Evolutionary conservation across 2,113 vertebrate species (phyloP), one percentile per base, ranked within the genome.

Genomic region (Sprattus sprattus): DNA sequence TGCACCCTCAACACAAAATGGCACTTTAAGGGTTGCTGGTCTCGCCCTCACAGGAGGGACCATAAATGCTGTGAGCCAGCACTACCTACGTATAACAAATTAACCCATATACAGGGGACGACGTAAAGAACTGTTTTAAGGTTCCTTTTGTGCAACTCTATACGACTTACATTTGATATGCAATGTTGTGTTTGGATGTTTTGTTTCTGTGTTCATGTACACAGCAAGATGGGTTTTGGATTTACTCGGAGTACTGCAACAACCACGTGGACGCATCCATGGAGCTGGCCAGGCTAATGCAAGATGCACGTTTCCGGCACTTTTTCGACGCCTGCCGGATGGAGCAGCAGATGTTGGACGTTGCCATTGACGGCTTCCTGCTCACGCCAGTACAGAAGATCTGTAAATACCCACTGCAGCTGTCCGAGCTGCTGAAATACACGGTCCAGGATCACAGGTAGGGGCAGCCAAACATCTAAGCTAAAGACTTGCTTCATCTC

Each of bases 141-240:
- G 54, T 22, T 57, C 54, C 1, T 6, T 57, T 57, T 57, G 54
- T 57, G 54, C 3, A 20, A n/a, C n/a, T n/a, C n/a, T 57, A 22
- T 22, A 16, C n/a, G 49, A 13, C 13, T 13, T 39, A 85, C 86
- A n/a, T 52, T 16, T 52, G 6, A 22, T 6, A 1, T 84, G 50
- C 83, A 6, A 18, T 57, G 54, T 57, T 57, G 4, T 7, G 22
- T 7, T 5, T 60, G 50, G 22, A 28, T 67, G 5, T 0, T 78
- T 78, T 44, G 71, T 16, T 78, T 67, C n/a, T 8, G 22, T 80
- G 15, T 86, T n/a, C 3, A 11, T 78, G 20, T 28, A 6, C 10
- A 82, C 94, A 99, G 98, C 98, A 99, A 99, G 98, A 99, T 3
- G 98, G 98, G 67, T 99, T 99, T 94, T 99, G 98, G 98, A 99